phyloP scores from a whole-genome alignment of 2,888 invertebrate genomes.

The Creontiades dilutus region DNA sequence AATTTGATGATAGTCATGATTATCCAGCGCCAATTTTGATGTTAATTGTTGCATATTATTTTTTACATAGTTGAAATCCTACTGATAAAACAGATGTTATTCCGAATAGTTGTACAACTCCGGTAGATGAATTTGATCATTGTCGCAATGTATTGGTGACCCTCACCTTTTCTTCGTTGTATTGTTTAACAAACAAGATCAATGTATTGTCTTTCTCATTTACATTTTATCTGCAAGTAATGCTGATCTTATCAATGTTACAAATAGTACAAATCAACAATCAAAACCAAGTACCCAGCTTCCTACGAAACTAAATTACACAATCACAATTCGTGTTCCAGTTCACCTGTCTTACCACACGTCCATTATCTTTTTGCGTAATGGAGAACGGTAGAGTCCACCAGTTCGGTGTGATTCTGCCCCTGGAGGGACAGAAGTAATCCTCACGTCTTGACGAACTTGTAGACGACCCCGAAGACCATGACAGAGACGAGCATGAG shows the following conservation, averaged over 20 bases:
- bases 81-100: no score
- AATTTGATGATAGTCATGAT: no score
- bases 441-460: conserved; percentile 88
- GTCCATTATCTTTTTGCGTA: conserved; percentile 17
- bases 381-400: conserved; percentile 34
- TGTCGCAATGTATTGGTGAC: no score
- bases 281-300: conserved; percentile 40
- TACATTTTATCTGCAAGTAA: neutral
- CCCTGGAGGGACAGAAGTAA: conserved; percentile 84
- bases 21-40: no score
- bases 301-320: neutral
- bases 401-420: conserved; percentile 54
- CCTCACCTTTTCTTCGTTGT: neutral
- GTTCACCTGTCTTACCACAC: neutral
- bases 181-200: neutral
- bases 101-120: no score
- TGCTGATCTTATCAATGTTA: neutral
- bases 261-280: neutral
- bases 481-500: conserved; percentile 85
- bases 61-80: no score
- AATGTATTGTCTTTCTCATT: neutral
- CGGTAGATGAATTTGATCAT: no score
- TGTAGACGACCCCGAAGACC: conserved; percentile 87
- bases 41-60: no score
- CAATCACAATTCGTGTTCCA: neutral